phyloP scores from a whole-genome alignment of 2,888 invertebrate species.

The Parascotia fuliginaria region DNA sequence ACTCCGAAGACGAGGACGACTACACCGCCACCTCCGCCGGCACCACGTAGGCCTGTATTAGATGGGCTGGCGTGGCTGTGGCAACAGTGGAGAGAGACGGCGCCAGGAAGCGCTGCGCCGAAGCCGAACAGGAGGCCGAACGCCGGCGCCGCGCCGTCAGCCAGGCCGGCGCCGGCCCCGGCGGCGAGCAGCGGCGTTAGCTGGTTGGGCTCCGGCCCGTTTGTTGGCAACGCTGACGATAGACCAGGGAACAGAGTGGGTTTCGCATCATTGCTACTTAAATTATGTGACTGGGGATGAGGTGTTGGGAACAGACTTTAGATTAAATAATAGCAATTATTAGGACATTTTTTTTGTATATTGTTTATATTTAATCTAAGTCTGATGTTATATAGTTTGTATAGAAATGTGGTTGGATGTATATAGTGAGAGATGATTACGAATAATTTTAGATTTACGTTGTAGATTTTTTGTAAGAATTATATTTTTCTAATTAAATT shows the following conservation, averaged over 20 bases:
- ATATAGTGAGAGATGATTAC: constrained; percentile 55
- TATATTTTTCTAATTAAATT: constrained; percentile 57
- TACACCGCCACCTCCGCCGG: constrained; percentile 72
- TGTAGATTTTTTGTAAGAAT: constrained; percentile 43
- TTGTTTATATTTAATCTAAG: constrained; percentile 77
- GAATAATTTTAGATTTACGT: constrained; percentile 37
- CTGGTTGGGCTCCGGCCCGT: constrained; percentile 82
- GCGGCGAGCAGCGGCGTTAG: constrained; percentile 69
- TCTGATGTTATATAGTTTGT: constrained; percentile 59
- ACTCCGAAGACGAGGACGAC: constrained; percentile 79
- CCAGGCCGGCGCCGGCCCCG: constrained; percentile 56
- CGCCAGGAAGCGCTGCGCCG: constrained; percentile 61
- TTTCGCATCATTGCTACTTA: constrained; percentile 79
- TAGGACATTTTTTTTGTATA: constrained; percentile 34
- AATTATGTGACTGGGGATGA: constrained; percentile 79
- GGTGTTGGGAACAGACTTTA: constrained; percentile 71
- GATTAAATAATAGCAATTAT: constrained; percentile 66
- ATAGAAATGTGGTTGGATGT: constrained; percentile 54
- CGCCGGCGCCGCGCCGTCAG: constrained; percentile 52
- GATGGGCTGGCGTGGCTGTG: constrained; percentile 86
- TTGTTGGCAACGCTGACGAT: constrained; percentile 80
- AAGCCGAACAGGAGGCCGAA: constrained; percentile 61
- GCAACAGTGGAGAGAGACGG: constrained; percentile 86
- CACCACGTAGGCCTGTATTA: constrained; percentile 78
- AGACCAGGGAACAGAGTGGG: constrained; percentile 80